Evolutionary conservation across 2,113 vertebrate species (phyloP).

Genomic region (Neoarius graeffei): DNA sequence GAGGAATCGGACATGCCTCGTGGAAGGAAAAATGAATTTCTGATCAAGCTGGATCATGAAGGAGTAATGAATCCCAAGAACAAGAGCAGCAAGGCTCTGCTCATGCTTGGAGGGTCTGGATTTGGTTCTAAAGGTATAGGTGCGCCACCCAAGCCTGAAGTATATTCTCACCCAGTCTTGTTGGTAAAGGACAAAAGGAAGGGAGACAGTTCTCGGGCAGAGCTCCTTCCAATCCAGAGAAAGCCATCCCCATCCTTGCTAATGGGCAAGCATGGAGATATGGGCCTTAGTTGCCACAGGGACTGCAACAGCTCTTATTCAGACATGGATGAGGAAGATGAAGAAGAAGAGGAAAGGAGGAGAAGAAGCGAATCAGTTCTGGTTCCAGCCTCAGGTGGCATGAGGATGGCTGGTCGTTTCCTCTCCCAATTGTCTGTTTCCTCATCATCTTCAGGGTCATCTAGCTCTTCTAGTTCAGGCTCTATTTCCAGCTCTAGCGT

Average conservation of each 20-base stretch:
- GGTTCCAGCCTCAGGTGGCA: conserved; percentile 68
- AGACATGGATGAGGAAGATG: conserved; percentile 84
- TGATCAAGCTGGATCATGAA: conserved; percentile 96
- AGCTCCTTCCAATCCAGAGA: conserved; percentile 78
- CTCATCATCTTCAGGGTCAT: conserved; percentile 93
- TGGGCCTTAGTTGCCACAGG: conserved; percentile 84
- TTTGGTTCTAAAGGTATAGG: conserved; percentile 71
- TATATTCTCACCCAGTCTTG: conserved; percentile 81
- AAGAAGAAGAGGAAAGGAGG: conserved; percentile 75
- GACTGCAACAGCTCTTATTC: conserved; percentile 93
- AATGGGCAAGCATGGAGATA: conserved; percentile 73
- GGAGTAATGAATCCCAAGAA: conserved; percentile 96
- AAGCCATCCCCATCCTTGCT: conserved; percentile 74
- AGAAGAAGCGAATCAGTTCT: conserved; percentile 58
- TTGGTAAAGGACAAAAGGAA: conserved; percentile 86
- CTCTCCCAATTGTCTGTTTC: conserved; percentile 88
- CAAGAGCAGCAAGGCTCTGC: conserved; percentile 89
- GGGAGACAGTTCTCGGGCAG: conserved; percentile 75
- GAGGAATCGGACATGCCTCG: conserved; percentile 68
- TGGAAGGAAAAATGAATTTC: conserved; percentile 81
- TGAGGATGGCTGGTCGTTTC: conserved; percentile 83
- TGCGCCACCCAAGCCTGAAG: conserved; percentile 71
- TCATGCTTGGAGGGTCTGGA: conserved; percentile 69
- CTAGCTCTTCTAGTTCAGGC: conserved; percentile 90
- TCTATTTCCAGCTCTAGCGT: conserved; percentile 92